phyloP scores from a whole-genome alignment of 92 coral and sea anemone genomes.

The Palythoa grandis region DNA sequence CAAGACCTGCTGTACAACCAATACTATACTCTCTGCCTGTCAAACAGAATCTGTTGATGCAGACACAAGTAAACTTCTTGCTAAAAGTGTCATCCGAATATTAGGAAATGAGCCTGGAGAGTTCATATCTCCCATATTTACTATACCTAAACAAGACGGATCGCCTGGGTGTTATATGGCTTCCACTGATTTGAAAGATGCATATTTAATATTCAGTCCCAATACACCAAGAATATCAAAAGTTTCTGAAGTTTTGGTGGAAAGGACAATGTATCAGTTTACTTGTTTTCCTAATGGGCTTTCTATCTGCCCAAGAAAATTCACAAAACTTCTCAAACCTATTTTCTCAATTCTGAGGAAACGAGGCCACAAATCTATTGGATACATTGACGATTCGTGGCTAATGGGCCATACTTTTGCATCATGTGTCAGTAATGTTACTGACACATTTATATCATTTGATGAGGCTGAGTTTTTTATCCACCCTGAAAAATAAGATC shows the following conservation, averaged over 20 bases:
- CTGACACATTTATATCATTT: too few relatives aligned
- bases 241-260: conserved; percentile 14
- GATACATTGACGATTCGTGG: too few relatives aligned
- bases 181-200: background rate
- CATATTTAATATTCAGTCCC: conserved; percentile 54
- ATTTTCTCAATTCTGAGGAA: conserved; percentile 20
- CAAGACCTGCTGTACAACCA: background rate
- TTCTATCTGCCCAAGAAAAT: too few relatives aligned
- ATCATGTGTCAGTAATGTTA: background rate
- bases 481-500: background rate
- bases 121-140: too few relatives aligned
- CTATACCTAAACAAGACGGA: conserved; percentile 49
- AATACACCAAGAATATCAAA: conserved; percentile 24
- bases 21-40: background rate
- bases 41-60: conserved; percentile 24
- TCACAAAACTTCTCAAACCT: too few relatives aligned
- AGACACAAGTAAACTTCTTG: conserved; percentile 43
- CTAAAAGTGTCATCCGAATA: background rate
- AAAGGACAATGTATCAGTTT: conserved; percentile 2
- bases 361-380: conserved; percentile 52
- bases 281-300: too few relatives aligned
- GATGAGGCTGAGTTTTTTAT: conserved; percentile 8
- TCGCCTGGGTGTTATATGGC: conserved; percentile 59
- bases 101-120: too few relatives aligned
- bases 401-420: conserved; percentile 2